Evolutionary conservation across 2,888 invertebrate species (phyloP).

Genomic region (Coelopa pilipes): DNA sequence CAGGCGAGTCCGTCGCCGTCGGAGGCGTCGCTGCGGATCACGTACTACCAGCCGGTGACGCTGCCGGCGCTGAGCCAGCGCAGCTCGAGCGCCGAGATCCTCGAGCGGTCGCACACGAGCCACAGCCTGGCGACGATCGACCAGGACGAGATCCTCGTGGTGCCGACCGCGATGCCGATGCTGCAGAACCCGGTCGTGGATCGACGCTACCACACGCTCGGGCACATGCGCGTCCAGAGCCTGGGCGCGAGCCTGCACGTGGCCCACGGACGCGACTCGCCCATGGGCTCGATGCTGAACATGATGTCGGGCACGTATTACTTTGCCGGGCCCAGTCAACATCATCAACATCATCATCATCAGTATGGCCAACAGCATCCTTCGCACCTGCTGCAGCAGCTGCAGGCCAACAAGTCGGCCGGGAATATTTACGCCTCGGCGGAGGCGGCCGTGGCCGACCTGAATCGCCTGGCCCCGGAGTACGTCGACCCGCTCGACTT

Average conservation of each 20-base stretch:
- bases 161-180: constrained; percentile 64
- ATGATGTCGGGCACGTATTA: constrained; percentile 51
- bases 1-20: constrained; percentile 22
- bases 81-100: constrained; percentile 62
- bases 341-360: constrained; percentile 24
- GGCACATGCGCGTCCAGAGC: constrained; percentile 65
- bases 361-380: constrained; percentile 43
- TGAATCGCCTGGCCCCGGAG: constrained; percentile 61
- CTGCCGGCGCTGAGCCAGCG: constrained; percentile 53
- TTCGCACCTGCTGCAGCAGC: constrained; percentile 41
- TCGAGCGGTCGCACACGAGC: constrained; percentile 61
- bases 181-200: constrained; percentile 58
- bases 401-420: constrained; percentile 56
- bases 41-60: constrained; percentile 53
- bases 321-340: background rate
- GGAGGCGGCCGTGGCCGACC: constrained; percentile 56
- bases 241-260: constrained; percentile 60
- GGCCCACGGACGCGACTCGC: constrained; percentile 50
- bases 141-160: constrained; percentile 61
- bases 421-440: constrained; percentile 62
- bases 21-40: constrained; percentile 42
- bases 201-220: constrained; percentile 64
- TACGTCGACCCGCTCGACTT: constrained; percentile 71
- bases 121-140: constrained; percentile 61
- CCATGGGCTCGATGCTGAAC: constrained; percentile 59